Percentiles rank a stretch among this genome's conserved stretches.
phyloP scores from a whole-genome alignment of 2,113 vertebrate genomes.

The Stomatorhinus ivindoensis region DNA sequence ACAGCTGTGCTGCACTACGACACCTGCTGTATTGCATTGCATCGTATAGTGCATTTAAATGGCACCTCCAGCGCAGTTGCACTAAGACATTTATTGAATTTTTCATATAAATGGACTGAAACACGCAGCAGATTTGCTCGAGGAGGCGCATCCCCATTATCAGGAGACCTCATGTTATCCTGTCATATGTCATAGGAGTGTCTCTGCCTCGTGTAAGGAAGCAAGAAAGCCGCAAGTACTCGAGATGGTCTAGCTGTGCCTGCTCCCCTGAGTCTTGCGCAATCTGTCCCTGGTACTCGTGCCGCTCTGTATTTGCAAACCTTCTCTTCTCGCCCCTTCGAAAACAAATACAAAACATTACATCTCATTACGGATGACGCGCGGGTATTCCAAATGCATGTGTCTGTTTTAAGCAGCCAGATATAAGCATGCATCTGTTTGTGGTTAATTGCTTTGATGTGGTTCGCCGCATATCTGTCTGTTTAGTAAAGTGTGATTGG shows the following conservation, averaged over 20 bases:
- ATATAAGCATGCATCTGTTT: background rate
- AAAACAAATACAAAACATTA: background rate
- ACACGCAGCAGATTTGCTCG: background rate
- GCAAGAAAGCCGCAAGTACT: background rate
- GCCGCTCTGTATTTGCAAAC: background rate
- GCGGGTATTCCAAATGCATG: too few relatives aligned
- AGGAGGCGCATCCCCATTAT: too few relatives aligned
- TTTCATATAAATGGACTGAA: slow-evolving; percentile 1
- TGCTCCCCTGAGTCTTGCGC: background rate
- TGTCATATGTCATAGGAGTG: slow-evolving; percentile 6
- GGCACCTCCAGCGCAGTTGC: background rate
- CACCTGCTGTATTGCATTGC: background rate
- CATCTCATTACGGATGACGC: background rate
- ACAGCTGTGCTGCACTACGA: background rate
- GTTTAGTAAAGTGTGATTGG: background rate
- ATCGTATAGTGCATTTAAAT: background rate
- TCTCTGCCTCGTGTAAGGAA: background rate
- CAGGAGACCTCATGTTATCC: background rate
- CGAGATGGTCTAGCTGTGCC: background rate
- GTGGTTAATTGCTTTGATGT: background rate
- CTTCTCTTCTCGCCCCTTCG: background rate
- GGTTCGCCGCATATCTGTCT: background rate
- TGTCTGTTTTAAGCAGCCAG: background rate
- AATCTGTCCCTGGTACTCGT: background rate
- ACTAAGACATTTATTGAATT: slow-evolving; percentile 7